A percentile compares a stretch with the other conserved stretches of the same genome.
phyloP scores from a whole-genome alignment of 2,888 invertebrate genomes.

The Campoplex capitator region DNA sequence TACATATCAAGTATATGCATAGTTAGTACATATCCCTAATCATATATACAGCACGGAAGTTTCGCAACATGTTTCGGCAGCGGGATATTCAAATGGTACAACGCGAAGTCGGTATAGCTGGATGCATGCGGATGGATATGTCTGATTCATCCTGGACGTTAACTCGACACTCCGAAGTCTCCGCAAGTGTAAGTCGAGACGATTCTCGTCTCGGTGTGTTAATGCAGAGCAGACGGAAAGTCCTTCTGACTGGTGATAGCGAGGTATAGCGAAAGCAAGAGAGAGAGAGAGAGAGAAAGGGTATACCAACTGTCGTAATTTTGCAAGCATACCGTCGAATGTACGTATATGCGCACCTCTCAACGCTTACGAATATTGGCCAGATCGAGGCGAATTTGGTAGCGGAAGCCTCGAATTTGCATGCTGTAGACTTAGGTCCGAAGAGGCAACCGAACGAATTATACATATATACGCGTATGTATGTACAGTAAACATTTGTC shows the following conservation, averaged over 20 bases:
- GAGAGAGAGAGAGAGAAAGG: conserved; percentile 5
- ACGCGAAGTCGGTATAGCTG: conserved; percentile 9
- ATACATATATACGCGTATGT: conserved; percentile 11
- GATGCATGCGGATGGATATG: conserved; percentile 34
- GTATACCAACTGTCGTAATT: conserved; percentile 45
- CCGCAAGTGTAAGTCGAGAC: conserved; percentile 45
- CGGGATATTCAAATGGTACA: conserved; percentile 25
- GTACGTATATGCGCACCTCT: conserved; percentile 29
- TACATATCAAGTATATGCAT: conserved; percentile 3
- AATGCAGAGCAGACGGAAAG: conserved; percentile 20
- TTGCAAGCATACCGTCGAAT: conserved; percentile 35
- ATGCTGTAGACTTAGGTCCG: conserved; percentile 81
- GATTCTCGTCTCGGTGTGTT: conserved; percentile 30
- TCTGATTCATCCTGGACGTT: conserved; percentile 54
- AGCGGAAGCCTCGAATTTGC: conserved; percentile 75
- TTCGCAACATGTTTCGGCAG: conserved; percentile 32
- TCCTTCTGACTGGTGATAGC: conserved; percentile 28
- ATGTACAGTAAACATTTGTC: conserved; percentile 17
- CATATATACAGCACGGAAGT: conserved; percentile 9
- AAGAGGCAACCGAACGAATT: conserved; percentile 66
- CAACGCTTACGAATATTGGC: conserved; percentile 75
- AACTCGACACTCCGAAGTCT: conserved; percentile 38
- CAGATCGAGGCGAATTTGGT: conserved; percentile 76
- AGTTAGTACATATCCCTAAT: not conserved
- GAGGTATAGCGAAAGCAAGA: not conserved